Conservation (phyloP, 2,888 invertebrate species). For the Sipunculus nudus region DNA sequence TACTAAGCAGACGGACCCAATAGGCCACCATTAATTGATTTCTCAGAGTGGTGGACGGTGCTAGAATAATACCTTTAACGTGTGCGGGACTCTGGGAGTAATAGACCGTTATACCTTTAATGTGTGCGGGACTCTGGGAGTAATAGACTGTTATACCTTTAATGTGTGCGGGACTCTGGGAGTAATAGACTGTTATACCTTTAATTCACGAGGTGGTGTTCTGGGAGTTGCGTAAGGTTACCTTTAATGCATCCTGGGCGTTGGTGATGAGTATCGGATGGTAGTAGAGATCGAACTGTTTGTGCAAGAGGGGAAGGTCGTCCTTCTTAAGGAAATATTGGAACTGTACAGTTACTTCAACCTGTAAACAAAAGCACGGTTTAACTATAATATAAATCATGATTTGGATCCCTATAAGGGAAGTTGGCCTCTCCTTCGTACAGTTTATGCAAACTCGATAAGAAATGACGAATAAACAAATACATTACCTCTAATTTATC, state of each 20-base stretch:
- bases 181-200: neutral
- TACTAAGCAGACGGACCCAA: too few relatives aligned
- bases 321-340: slow-evolving; percentile 57
- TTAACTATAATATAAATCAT: too few relatives aligned
- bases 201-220: neutral
- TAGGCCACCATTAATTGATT: too few relatives aligned
- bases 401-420: too few relatives aligned
- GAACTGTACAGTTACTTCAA: slow-evolving; percentile 45
- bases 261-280: slow-evolving; percentile 50
- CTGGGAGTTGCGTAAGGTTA: slow-evolving; percentile 17
- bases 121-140: too few relatives aligned
- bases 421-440: neutral
- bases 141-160: too few relatives aligned
- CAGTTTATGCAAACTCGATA: slow-evolving; percentile 48
- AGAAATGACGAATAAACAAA: neutral
- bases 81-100: too few relatives aligned
- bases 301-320: slow-evolving; percentile 49
- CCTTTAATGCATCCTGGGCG: slow-evolving; percentile 58
- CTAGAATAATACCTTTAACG: too few relatives aligned
- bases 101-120: too few relatives aligned
- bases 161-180: slow-evolving; percentile 40
- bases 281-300: slow-evolving; percentile 52
- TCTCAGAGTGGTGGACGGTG: too few relatives aligned
- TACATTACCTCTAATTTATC: slow-evolving; percentile 53
- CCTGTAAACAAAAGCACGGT: slow-evolving; percentile 42